These are phyloP conservation scores for Bambusicola thoracicus DNA, from an alignment of 2,113 vertebrate species.

Conservation along the genomic window DNA sequence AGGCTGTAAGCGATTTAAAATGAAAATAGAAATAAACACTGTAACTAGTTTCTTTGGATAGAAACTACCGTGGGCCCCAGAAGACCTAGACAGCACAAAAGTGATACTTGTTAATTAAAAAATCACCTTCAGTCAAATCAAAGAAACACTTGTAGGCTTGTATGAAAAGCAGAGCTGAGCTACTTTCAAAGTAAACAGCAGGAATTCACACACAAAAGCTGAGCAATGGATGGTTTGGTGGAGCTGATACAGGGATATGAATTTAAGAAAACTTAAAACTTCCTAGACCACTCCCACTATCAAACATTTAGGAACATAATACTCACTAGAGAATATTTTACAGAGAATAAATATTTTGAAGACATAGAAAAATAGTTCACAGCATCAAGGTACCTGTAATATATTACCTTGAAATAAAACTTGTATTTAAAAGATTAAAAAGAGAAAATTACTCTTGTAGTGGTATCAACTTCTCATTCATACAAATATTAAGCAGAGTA, in stretches of 20 bases:
- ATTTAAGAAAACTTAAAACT: conserved; percentile 50
- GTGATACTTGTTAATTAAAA: neutral
- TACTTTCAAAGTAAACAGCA: conserved; percentile 22
- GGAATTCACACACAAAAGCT: conserved; percentile 30
- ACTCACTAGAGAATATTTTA: conserved; percentile 61
- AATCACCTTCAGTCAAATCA: neutral
- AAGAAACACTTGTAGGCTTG: neutral
- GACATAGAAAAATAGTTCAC: conserved; percentile 76
- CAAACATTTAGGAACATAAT: conserved; percentile 14
- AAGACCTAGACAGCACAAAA: neutral
- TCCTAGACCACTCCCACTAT: conserved; percentile 50
- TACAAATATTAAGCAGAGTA: conserved; percentile 80
- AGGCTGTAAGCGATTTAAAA: neutral
- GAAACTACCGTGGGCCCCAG: neutral
- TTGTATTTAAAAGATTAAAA: conserved; percentile 80
- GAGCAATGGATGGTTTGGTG: conserved; percentile 32
- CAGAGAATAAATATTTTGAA: conserved; percentile 73
- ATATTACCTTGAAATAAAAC: conserved; percentile 77
- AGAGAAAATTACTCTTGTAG: conserved; percentile 70
- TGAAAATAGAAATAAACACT: neutral
- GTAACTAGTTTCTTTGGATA: neutral
- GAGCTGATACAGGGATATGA: conserved; percentile 48
- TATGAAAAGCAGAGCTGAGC: neutral
- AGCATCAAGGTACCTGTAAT: conserved; percentile 69
- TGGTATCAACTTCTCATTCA: conserved; percentile 79